Evolutionary conservation across 1,140 invertebrate species (phyloP).

Genomic region (Scaptodrosophila lebanonensis): DNA sequence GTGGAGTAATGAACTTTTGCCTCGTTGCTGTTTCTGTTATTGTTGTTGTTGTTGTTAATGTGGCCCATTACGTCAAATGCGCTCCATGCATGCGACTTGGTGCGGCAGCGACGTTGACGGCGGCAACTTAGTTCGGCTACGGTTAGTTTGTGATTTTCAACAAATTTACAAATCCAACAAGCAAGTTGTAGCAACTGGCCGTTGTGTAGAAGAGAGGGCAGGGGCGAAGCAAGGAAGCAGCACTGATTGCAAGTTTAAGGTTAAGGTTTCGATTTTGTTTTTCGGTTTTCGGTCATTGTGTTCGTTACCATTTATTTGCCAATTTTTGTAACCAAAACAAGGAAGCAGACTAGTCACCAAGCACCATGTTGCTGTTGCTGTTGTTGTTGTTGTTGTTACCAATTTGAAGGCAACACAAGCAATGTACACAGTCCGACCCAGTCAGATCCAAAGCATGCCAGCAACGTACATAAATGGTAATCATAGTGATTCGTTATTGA

Average conservation of each 20-base stretch:
- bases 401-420: slow-evolving; percentile 26
- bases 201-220: slow-evolving; percentile 1
- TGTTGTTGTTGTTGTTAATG: slow-evolving; percentile 8
- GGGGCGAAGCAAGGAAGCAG: slow-evolving; percentile 3
- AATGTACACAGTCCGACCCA: too few species aligned
- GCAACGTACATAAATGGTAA: slow-evolving; percentile 55
- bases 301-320: slow-evolving; percentile 4
- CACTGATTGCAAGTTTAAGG: slow-evolving; percentile 64
- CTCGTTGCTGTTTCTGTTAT: slow-evolving; percentile 31
- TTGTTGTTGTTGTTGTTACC: slow-evolving; percentile 17
- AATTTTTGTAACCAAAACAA: slow-evolving; percentile 33
- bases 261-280: slow-evolving; percentile 69
- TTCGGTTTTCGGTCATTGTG: background rate
- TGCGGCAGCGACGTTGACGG: slow-evolving; percentile 20
- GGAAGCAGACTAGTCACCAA: slow-evolving; percentile 53
- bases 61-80: slow-evolving; percentile 43
- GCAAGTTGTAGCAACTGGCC: slow-evolving; percentile 4
- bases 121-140: slow-evolving; percentile 1
- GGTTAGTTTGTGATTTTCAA: slow-evolving; percentile 41
- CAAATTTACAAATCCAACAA: slow-evolving; percentile 51
- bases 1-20: slow-evolving; percentile 72
- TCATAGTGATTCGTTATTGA: slow-evolving; percentile 73
- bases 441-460: too few species aligned
- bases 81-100: slow-evolving; percentile 36
- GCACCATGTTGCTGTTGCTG: too few species aligned